Base-by-base conservation (phyloP, 2,113 vertebrate genomes). In the Oreochromis tanganicae region DNA sequence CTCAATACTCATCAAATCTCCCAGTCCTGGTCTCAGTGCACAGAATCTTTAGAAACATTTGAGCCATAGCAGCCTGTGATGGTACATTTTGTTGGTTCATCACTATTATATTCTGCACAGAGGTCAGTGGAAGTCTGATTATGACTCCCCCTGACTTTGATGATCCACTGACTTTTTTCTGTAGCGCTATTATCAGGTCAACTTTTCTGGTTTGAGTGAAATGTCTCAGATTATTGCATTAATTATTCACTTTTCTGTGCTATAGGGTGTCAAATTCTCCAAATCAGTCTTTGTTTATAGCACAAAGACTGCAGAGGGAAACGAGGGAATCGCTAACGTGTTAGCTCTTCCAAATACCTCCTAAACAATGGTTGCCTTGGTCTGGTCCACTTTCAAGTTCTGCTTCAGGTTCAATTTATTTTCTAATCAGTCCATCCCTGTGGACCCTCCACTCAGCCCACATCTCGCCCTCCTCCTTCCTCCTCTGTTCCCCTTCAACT, bases 361-460 rank as follows among this genome's bases (percentile, higher is more conserved):
- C 81, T 32, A 48, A 78, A 84, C 82, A 86, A 61, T 50, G 24
- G 56, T 55, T 29, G 12, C 68, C 81, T 78, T 50, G 73, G 73
- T 78, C 73, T 79, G 80, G 61, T 89, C 81, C 80, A 75, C 81
- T 90, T 90, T 91, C 78, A 90, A 87, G 43, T 86, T 87, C 95
- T 96, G 94, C 97, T 97, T 97, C 96, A 97, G 97, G 96, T 97
- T 97, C 96, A 95, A 96, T 87, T 92, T 97, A 92, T 86, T 97
- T 97, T 98, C 97, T 97, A 97, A 98, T 98, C 97, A 98, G 97
- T 97, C 96, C 96, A 96, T 97, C 97, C 97, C 96, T 96, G 96
- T 94, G 68, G 85, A 92, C 82, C 55, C 19, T 41, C 56, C 27
- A 36, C 83, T 84, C 73, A 43, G 7, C 41, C 27, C 27, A 29